A percentile compares a stretch with the other conserved stretches of the same genome.
Evolutionary conservation across 2,888 invertebrate species (phyloP).

Genomic region (Adelognathus sp.): DNA sequence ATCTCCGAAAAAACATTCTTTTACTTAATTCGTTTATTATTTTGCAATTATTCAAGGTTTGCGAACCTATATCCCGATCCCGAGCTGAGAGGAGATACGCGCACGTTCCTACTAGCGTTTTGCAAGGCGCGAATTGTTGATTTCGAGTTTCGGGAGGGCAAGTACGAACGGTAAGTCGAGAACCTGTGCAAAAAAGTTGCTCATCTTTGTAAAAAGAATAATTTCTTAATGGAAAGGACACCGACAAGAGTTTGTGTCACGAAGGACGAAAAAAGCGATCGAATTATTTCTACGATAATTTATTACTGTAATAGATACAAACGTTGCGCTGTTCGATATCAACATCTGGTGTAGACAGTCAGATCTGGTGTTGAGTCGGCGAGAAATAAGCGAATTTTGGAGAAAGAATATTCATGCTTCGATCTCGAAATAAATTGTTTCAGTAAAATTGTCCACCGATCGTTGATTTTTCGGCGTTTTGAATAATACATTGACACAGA

Average conservation of each 20-base stretch:
- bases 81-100: constrained; percentile 43
- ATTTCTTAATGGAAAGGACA: too few relatives aligned
- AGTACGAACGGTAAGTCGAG: constrained; percentile 38
- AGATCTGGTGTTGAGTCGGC: constrained; percentile 35
- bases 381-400: background rate
- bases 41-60: constrained; percentile 31
- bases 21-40: constrained; percentile 14
- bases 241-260: background rate
- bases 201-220: constrained; percentile 5
- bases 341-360: constrained; percentile 22
- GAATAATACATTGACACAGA: background rate
- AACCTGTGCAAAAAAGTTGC: constrained; percentile 22
- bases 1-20: constrained; percentile 35
- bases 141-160: background rate
- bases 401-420: background rate
- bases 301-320: constrained; percentile 59
- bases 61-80: constrained; percentile 40
- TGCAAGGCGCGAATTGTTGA: constrained; percentile 2
- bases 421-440: constrained; percentile 24
- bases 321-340: constrained; percentile 27
- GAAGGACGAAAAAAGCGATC: background rate
- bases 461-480: background rate
- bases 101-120: background rate
- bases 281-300: constrained; percentile 51
- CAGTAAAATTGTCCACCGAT: background rate